Evolutionary conservation across 1,140 invertebrate genomes (phyloP), one percentile per base, ranked within the genome.

Genomic region (Chelonus insularis): DNA sequence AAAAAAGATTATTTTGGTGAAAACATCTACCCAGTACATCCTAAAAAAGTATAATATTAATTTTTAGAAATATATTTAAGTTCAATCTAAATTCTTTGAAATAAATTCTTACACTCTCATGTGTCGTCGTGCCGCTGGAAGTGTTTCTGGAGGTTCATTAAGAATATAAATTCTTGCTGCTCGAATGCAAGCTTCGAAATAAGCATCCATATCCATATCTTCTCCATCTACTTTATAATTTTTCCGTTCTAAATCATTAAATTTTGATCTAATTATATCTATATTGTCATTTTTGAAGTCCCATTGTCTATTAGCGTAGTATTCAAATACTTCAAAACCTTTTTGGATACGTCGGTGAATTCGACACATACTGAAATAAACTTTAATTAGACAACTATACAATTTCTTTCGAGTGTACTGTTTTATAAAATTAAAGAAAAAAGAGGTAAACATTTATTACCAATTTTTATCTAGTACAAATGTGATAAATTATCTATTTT

Each of bases 281-380:
- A 82, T 79, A 67, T 87, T 85, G 21, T 87, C 84, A 36, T 89
- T 90, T 43, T 86, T 84, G 71, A 93, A 93, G 65, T 91, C 90
- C 91, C 91, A 93, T 59, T 91, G 89, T 70, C 91, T 92, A 70
- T 91, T 93, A 0, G 90, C 90, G 71, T 93, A 93, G 70, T 92
- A 93, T 68, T 93, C 91, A 64, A 93, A 92, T 0, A 93, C 89
- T 66, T 92, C 89, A 66, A 92, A 92, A 1, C 91, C 91, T 80
- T 92, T 93, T 63, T 82, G 83, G 65, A 93, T 91, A 21, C 90
- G 84, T 45, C 87, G 86, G 62, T 92, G 91, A 0, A 93, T 87
- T 11, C 88, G 83, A 64, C 87, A 87, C 8, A 12, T 37, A 2
- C 8, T n/a, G 3, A 37, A 6, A 37, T 37, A 37, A 37, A 37